Evolutionary conservation across 1,140 invertebrate genomes (phyloP).

Genomic region (Platorchestia sp.): DNA sequence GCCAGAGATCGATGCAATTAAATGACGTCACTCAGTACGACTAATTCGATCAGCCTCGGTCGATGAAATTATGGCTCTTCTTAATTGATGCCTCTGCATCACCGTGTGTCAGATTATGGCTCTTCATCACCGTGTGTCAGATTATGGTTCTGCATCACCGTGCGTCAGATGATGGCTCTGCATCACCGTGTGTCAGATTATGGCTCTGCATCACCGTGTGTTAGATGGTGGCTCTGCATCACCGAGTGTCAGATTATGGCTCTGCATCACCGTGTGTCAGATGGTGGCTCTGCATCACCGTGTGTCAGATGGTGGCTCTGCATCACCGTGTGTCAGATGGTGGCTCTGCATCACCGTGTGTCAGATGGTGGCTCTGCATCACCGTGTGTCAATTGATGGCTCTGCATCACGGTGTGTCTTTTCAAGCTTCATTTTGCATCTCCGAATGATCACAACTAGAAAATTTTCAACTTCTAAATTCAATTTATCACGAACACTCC

Average conservation of each 20-base stretch:
- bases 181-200: background rate
- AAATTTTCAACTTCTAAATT: too few species aligned
- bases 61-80: background rate
- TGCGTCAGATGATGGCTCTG: background rate
- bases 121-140: background rate
- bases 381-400: too few species aligned
- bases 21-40: background rate
- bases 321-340: too few species aligned
- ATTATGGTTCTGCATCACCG: background rate
- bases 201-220: background rate
- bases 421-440: too few species aligned
- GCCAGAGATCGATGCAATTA: constrained; percentile 23
- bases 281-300: too few species aligned
- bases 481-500: too few species aligned
- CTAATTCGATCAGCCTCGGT: constrained; percentile 2
- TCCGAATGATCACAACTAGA: too few species aligned
- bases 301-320: too few species aligned
- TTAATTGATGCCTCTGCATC: background rate
- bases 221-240: background rate
- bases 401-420: too few species aligned
- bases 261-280: background rate
- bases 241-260: background rate
- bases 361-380: too few species aligned
- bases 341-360: too few species aligned
- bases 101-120: background rate